Evolutionary conservation across 1,140 invertebrate genomes (phyloP).

Genomic region (Trachelipus rathkii): DNA sequence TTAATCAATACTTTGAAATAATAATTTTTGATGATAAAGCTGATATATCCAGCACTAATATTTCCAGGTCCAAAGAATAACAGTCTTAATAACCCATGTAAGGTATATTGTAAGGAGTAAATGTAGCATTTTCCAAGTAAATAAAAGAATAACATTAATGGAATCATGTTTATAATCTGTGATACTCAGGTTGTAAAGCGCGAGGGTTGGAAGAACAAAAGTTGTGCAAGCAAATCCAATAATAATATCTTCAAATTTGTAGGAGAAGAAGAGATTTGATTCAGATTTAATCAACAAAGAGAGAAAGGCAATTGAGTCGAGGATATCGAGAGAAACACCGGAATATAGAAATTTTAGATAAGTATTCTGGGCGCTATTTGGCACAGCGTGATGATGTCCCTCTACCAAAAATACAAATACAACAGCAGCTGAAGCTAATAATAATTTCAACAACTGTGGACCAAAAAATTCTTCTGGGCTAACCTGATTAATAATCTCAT

Average conservation of each 20-base stretch:
- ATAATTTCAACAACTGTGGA: slow-evolving; percentile 24
- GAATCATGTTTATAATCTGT: slow-evolving; percentile 16
- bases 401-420: slow-evolving; percentile 25
- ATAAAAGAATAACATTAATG: slow-evolving; percentile 2
- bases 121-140: slow-evolving; percentile 19
- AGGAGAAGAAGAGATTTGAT: slow-evolving; percentile 22
- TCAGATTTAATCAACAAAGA: slow-evolving; percentile 18
- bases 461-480: slow-evolving; percentile 16
- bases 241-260: slow-evolving; percentile 20
- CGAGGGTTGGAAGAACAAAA: slow-evolving; percentile 17
- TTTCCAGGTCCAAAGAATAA: slow-evolving; percentile 20
- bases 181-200: slow-evolving; percentile 20
- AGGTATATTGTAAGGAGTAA: slow-evolving; percentile 19
- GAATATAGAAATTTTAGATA: slow-evolving; percentile 16
- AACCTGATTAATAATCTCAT: slow-evolving; percentile 18
- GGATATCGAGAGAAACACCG: slow-evolving; percentile 20
- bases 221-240: slow-evolving; percentile 25
- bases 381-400: slow-evolving; percentile 25
- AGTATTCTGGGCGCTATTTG: not conserved
- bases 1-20: slow-evolving; percentile 7
- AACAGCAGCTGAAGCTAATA: slow-evolving; percentile 20
- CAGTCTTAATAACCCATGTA: slow-evolving; percentile 24
- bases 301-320: slow-evolving; percentile 22
- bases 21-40: slow-evolving; percentile 25
- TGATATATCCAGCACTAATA: slow-evolving; percentile 17